A percentile compares a stretch with the other conserved stretches of the same genome.
Evolutionary conservation across 2,797 vertebrate genomes (phyloP).

Genomic region (Malurus splendens): DNA sequence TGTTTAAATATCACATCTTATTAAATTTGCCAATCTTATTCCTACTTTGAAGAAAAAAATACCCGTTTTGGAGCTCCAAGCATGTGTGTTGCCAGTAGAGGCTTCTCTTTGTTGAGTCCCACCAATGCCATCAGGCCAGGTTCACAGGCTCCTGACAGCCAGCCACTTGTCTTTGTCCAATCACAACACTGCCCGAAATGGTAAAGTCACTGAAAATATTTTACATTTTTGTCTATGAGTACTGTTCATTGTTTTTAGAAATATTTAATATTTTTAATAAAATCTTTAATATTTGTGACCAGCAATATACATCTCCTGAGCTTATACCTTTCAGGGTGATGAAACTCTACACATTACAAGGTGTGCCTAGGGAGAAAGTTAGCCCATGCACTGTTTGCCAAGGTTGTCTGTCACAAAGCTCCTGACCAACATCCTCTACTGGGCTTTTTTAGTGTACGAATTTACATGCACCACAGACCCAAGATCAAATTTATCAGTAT

Average conservation of each 20-base stretch:
- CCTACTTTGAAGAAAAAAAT: background rate
- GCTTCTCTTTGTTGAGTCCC: background rate
- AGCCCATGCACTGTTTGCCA: background rate
- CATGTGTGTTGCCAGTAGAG: accelerated
- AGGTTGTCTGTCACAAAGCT: background rate
- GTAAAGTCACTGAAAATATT: background rate
- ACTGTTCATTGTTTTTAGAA: background rate
- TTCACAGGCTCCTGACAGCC: background rate
- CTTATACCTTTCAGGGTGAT: background rate
- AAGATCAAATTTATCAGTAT: background rate
- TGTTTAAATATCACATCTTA: background rate
- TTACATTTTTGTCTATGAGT: background rate
- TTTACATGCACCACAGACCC: accelerated
- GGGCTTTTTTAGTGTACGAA: background rate
- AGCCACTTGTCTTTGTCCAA: background rate
- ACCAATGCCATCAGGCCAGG: background rate
- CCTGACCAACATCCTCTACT: background rate
- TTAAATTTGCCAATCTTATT: background rate
- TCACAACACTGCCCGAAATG: background rate
- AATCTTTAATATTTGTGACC: background rate
- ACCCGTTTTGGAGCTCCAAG: background rate
- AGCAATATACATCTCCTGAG: background rate
- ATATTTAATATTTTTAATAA: too few species aligned
- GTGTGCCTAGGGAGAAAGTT: background rate
- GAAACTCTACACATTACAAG: background rate